Conservation (phyloP, 2,113 vertebrate genomes). For the Phainopepla nitens region DNA sequence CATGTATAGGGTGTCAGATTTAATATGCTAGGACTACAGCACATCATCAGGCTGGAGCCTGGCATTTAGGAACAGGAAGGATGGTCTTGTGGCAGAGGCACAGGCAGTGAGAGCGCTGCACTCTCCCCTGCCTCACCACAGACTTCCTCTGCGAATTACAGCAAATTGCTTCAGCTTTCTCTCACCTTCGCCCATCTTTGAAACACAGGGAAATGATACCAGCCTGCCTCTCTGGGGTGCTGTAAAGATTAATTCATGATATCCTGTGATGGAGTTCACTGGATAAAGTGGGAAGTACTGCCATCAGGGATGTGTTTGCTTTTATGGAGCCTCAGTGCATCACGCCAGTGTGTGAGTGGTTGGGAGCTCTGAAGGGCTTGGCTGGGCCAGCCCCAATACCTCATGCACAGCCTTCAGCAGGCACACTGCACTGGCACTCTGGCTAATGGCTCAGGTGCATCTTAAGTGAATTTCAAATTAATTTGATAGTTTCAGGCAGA, state of each 20-base stretch:
- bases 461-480: slow-evolving; percentile 10
- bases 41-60: neutral
- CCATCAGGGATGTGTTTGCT: neutral
- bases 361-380: neutral
- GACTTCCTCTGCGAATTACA: neutral
- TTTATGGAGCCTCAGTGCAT: neutral
- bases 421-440: neutral
- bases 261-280: neutral
- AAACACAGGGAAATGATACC: neutral
- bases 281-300: neutral
- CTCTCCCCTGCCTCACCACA: neutral
- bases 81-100: neutral
- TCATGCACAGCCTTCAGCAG: neutral
- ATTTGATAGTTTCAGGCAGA: neutral
- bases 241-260: neutral
- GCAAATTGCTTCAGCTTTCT: neutral
- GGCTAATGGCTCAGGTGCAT: neutral
- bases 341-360: neutral
- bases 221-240: neutral
- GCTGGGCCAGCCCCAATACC: neutral
- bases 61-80: slow-evolving; percentile 3
- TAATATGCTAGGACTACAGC: neutral
- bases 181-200: neutral
- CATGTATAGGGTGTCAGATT: neutral
- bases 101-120: neutral